These are phyloP conservation scores for Lepas anatifera DNA, from an alignment of 2,888 invertebrate genomes.

Conservation along the genomic window DNA sequence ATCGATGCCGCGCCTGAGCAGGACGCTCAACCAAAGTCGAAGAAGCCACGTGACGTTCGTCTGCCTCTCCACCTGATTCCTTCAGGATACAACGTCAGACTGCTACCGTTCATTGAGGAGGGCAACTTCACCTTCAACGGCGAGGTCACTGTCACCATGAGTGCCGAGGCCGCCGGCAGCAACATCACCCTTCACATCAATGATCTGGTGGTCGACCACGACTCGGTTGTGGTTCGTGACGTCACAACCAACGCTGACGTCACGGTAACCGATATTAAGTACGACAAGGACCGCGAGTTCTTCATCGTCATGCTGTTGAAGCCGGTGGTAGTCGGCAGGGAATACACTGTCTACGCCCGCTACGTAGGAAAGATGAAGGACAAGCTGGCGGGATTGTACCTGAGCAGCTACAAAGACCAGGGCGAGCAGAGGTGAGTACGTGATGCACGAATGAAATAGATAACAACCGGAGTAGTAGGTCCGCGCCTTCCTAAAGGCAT, in stretches of 20 bases:
- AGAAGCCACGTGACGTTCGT: constrained; percentile 14
- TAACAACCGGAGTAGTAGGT: too few species aligned
- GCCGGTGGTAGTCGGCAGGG: constrained; percentile 43
- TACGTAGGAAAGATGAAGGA: constrained; percentile 62
- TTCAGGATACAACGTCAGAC: constrained; percentile 13
- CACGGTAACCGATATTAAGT: constrained; percentile 14
- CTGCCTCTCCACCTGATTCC: constrained; percentile 19
- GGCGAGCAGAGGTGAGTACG: constrained; percentile 53
- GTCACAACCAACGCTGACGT: neutral
- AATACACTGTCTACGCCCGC: constrained; percentile 53
- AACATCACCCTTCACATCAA: constrained; percentile 61
- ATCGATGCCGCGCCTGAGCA: neutral
- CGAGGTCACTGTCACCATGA: constrained; percentile 33
- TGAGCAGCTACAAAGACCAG: constrained; percentile 58
- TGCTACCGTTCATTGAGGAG: constrained; percentile 21
- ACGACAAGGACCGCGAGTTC: constrained; percentile 43
- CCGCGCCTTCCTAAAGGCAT: too few species aligned
- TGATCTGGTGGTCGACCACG: constrained; percentile 50
- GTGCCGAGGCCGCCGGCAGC: constrained; percentile 46
- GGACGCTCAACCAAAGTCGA: neutral
- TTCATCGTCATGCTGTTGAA: constrained; percentile 50
- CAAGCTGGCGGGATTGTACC: constrained; percentile 64
- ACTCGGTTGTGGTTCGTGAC: constrained; percentile 39
- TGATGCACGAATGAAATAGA: too few species aligned
- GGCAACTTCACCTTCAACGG: constrained; percentile 25